A percentile compares a stretch with the other conserved stretches of the same genome.
These are phyloP conservation scores for Scaptomyza pallida DNA, from an alignment of 1,140 invertebrate species.

Conservation along the genomic window DNA sequence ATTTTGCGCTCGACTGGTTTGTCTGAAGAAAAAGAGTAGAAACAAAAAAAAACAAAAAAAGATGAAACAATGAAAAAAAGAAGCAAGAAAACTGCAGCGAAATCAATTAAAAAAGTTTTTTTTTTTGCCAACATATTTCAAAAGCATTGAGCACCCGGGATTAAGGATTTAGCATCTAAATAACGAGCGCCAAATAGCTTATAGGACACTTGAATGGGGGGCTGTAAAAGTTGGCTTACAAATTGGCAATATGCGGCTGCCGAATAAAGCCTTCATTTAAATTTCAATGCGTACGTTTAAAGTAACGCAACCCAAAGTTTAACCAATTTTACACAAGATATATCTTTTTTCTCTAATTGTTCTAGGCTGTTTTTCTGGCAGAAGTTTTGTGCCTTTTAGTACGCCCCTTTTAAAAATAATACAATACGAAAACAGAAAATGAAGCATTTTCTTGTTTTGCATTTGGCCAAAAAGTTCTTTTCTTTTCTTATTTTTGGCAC, in stretches of 20 bases:
- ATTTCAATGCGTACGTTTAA: constrained; percentile 48
- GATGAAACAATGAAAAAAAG: constrained; percentile 10
- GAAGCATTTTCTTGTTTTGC: constrained; percentile 24
- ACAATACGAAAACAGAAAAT: neutral
- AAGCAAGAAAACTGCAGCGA: constrained; percentile 39
- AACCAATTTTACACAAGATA: constrained; percentile 16
- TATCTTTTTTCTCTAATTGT: constrained; percentile 24
- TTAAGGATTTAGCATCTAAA: constrained; percentile 67
- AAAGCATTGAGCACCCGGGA: constrained; percentile 16
- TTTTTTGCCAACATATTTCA: constrained; percentile 40
- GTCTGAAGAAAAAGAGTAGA: constrained; percentile 38
- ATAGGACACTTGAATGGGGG: neutral
- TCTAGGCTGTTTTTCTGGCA: constrained; percentile 1
- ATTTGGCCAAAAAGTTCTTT: constrained; percentile 47
- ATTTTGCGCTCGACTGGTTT: constrained; percentile 41
- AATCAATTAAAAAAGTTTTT: constrained; percentile 79
- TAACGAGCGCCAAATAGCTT: constrained; percentile 49
- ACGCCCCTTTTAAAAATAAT: neutral
- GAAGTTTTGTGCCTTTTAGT: constrained; percentile 16
- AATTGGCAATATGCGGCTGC: constrained; percentile 40
- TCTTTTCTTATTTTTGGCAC: constrained; percentile 42
- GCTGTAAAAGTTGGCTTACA: constrained; percentile 10
- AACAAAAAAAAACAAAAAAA: constrained; percentile 6
- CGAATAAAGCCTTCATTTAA: constrained; percentile 61
- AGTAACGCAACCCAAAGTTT: neutral